Evolutionary conservation across 2,113 vertebrate species (phyloP), one percentile per base, ranked within the genome.

Genomic region (Erythrocercus mccallii): DNA sequence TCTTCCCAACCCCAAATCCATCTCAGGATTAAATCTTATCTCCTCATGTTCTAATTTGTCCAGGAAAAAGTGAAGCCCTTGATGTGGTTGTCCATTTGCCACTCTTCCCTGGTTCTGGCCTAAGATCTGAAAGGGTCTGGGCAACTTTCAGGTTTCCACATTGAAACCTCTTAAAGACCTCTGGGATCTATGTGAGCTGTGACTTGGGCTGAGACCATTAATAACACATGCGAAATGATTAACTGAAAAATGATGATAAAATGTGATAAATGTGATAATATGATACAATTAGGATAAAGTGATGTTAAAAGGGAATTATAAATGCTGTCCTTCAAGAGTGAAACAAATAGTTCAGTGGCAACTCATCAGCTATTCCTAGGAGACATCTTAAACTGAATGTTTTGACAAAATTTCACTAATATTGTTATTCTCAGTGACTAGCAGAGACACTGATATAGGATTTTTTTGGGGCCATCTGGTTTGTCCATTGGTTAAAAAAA

Each of bases 351-450:
- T 82, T 93, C 66, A 57, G 57, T 91, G 62, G 76, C 58, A 95
- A 58, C 77, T 91, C 58, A 91, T 95, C 78, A 92, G 15, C 76
- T 79, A 2, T 82, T 94, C 84, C 58, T 61, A 81, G 35, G 71
- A 94, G 74, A 91, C 7, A 31, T 81, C 54, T 74, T 78, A 91
- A 89, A 81, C 40, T 81, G 77, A 24, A 60, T 88, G 57, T 88
- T 95, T 92, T 92, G 70, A 94, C 81, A 95, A 95, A 96, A 79
- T 81, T 94, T 92, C 69, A 82, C 65, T 79, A 92, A 81, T 42
- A 38, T 30, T 30, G 61, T 81, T 82, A 76, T 66, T 91, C 74
- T 80, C 78, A 81, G 30, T 61, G 66, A 85, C 58, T 90, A 73
- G 54, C 27, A 88, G 61, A 57, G 54, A 76, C 0, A 4, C 27